Conservation (phyloP, 1,140 invertebrate genomes). For the Venustaconcha ellipsiformis region DNA sequence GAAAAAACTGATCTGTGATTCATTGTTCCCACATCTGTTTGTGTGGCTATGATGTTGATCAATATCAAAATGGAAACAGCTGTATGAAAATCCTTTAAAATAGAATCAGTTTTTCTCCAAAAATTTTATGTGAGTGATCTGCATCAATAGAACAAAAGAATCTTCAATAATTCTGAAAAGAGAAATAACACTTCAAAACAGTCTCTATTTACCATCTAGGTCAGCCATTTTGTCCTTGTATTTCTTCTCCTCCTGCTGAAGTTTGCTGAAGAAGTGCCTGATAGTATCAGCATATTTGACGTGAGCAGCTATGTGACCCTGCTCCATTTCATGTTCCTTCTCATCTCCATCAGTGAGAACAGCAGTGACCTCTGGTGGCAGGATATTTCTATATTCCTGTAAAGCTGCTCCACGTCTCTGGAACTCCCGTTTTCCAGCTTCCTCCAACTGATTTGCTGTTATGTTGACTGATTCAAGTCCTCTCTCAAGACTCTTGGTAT, state of each 20-base stretch:
- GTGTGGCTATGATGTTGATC: too few relatives aligned
- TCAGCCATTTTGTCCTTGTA: slow-evolving; percentile 59
- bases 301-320: slow-evolving; percentile 48
- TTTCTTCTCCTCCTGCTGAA: slow-evolving; percentile 60
- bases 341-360: slow-evolving; percentile 60
- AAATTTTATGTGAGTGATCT: too few relatives aligned
- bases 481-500: slow-evolving; percentile 40
- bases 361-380: slow-evolving; percentile 60
- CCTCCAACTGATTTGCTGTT: slow-evolving; percentile 47
- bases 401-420: slow-evolving; percentile 59
- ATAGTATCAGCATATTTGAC: slow-evolving; percentile 56
- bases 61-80: too few relatives aligned
- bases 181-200: neutral
- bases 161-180: neutral
- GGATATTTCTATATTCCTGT: slow-evolving; percentile 51
- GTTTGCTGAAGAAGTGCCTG: slow-evolving; percentile 58
- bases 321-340: slow-evolving; percentile 52
- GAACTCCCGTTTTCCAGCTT: slow-evolving; percentile 55
- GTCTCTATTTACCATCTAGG: slow-evolving; percentile 36
- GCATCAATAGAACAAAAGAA: too few relatives aligned
- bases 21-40: too few relatives aligned
- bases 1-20: too few relatives aligned
- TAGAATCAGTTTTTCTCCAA: too few relatives aligned
- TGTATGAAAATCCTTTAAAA: too few relatives aligned
- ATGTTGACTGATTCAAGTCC: slow-evolving; percentile 50